Evolutionary conservation across 2,113 vertebrate species (phyloP).

Genomic region (Typhlomys cinereus): DNA sequence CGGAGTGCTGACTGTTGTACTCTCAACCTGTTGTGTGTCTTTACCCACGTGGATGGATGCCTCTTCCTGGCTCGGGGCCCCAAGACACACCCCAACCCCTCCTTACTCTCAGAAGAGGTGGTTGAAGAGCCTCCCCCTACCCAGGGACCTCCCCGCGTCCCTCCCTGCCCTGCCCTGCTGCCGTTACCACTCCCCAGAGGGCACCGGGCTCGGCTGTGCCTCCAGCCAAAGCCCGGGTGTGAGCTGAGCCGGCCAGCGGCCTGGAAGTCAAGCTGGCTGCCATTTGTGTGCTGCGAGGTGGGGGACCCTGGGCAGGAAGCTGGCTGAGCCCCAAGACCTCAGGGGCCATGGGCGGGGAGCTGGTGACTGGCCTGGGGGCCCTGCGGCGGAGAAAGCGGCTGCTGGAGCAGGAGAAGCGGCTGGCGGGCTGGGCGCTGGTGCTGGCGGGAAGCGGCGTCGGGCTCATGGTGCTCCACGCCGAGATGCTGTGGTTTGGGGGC

Average conservation of each 20-base stretch:
- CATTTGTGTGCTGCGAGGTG: conserved; percentile 73
- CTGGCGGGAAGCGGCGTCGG: conserved; percentile 72
- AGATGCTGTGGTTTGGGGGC: conserved; percentile 79
- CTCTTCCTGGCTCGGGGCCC: conserved; percentile 65
- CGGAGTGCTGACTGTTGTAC: neutral
- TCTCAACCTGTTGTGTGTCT: conserved; percentile 54
- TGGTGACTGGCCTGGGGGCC: conserved; percentile 73
- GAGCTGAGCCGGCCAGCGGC: neutral
- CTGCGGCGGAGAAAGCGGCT: conserved; percentile 69
- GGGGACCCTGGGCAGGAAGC: conserved; percentile 75
- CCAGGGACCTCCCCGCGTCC: conserved; percentile 64
- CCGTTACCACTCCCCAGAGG: conserved; percentile 76
- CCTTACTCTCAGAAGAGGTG: conserved; percentile 59
- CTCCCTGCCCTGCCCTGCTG: conserved; percentile 71
- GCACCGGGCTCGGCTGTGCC: conserved; percentile 66
- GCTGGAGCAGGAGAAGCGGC: conserved; percentile 77
- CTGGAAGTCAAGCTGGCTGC: conserved; percentile 76
- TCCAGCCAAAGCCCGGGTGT: conserved; percentile 64
- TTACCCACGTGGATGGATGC: conserved; percentile 47
- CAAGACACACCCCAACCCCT: conserved; percentile 69
- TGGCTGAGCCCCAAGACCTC: conserved; percentile 77
- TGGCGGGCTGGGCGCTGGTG: conserved; percentile 75
- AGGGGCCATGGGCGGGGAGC: conserved; percentile 76
- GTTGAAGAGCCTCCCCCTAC: conserved; percentile 65
- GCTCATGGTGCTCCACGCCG: conserved; percentile 77